Conservation (phyloP, 2,113 vertebrate genomes). For the Tympanuchus pallidicinctus region DNA sequence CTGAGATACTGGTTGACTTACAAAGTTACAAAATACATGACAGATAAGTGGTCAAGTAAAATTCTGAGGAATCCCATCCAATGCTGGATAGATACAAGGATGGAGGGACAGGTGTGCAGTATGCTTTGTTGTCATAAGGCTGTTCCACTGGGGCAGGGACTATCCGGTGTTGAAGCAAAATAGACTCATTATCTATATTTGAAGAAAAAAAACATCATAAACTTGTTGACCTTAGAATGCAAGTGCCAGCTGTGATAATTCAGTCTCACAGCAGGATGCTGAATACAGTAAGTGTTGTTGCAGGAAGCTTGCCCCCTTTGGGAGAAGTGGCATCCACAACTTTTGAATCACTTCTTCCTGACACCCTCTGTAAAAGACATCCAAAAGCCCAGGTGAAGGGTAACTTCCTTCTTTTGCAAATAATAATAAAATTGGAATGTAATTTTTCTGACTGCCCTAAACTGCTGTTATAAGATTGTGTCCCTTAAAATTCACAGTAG, state of each 20-base stretch:
- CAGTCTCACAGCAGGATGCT: not conserved
- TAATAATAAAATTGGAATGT: not conserved
- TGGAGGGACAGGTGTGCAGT: not conserved
- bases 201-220: not conserved
- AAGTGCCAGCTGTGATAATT: not conserved
- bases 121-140: not conserved
- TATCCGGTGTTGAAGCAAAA: not conserved
- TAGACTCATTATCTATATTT: not conserved
- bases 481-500: not conserved
- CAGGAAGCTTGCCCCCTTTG: not conserved
- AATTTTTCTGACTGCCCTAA: not conserved
- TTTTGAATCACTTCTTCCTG: not conserved
- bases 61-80: not conserved
- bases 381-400: not conserved
- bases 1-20: not conserved
- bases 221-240: not conserved
- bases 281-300: not conserved
- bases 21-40: not conserved
- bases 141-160: not conserved
- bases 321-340: not conserved
- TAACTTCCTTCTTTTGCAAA: not conserved
- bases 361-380: not conserved
- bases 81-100: not conserved
- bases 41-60: not conserved
- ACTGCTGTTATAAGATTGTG: not conserved